Evolutionary conservation across 37 sponge, comb jelly and placozoan species (phyloP), one percentile per base, ranked within the genome.

Genomic region (Cliona cf. orientalis): DNA sequence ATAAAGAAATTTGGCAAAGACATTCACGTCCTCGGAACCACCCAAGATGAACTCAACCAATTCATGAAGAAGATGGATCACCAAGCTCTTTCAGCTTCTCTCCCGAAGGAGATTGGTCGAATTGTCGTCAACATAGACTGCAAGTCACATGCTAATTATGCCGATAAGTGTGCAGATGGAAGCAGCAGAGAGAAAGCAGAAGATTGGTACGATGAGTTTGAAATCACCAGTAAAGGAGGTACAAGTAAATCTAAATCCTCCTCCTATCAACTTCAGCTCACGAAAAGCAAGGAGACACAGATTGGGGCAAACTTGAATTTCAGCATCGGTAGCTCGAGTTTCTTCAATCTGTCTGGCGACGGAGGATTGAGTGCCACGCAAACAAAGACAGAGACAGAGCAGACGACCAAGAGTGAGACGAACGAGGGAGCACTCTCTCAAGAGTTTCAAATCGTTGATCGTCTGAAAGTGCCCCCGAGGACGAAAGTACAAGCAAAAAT

Each of bases 181-280:
- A 31, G 28, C 7, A 12, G 4, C 62, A 6, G 19, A 17, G n/a
- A 6, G 5, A 17, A 12, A 12, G 17, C 62, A 6, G 7, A 6
- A 31, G 62, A 61, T 31, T 61, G 62, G 62, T 61, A 61, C 28
- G 62, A 61, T 17, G 62, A 61, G 25, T 61, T 61, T 61, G 62
- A 19, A 19, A 61, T 61, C 19, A 61, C 62, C 62, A 61, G 62
- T 12, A 61, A 23, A 31, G 28, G 28, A 61, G 11, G n/a, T 19
- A 5, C 7, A 12, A 31, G 28, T 12, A 31, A 19, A 17, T 5
- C 5, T 17, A 61, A 61, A 31, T 19, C 6, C 28, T 31, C 23
- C 5, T 23, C 62, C 25, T 61, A 23, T 12, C 6, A 26, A 6
- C 7, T 61, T 5, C 62, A 61, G 25, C 6, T 17, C 17, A 23